Evolutionary conservation across 2,888 invertebrate species (phyloP).

Genomic region (Drosophila mettleri): DNA sequence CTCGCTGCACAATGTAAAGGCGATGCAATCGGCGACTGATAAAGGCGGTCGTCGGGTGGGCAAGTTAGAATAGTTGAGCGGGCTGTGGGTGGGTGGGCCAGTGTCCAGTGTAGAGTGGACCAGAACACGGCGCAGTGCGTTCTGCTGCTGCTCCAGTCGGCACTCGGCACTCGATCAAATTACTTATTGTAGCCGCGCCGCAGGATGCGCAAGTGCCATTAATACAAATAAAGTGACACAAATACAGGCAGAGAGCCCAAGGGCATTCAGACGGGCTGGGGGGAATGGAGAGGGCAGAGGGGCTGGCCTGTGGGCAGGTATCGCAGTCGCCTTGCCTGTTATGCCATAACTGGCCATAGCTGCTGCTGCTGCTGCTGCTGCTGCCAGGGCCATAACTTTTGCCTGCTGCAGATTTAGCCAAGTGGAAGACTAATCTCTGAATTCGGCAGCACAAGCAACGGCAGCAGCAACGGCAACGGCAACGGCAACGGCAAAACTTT

Average conservation of each 20-base stretch:
- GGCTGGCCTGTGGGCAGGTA: constrained; percentile 52
- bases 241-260: constrained; percentile 49
- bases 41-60: constrained; percentile 14
- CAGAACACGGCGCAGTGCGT: constrained; percentile 25
- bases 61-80: background rate
- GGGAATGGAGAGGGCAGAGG: no score
- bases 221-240: constrained; percentile 80
- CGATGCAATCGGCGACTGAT: constrained; percentile 44
- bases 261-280: constrained; percentile 5
- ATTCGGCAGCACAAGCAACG: constrained; percentile 56
- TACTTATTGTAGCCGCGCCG: constrained; percentile 77
- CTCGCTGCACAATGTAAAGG: constrained; percentile 60
- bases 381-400: constrained; percentile 67
- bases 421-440: constrained; percentile 81
- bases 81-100: background rate
- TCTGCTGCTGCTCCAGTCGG: constrained; percentile 12
- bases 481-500: constrained; percentile 57
- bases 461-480: constrained; percentile 1
- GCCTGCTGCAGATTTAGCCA: constrained; percentile 75
- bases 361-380: no score
- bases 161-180: constrained; percentile 73
- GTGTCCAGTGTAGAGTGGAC: background rate
- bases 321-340: constrained; percentile 37
- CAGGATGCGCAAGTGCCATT: constrained; percentile 79
- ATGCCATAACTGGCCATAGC: constrained; percentile 51